Evolutionary conservation across 2,797 vertebrate species (phyloP), one percentile per base, ranked within the genome.

Genomic region (Pogoniulus pusillus): DNA sequence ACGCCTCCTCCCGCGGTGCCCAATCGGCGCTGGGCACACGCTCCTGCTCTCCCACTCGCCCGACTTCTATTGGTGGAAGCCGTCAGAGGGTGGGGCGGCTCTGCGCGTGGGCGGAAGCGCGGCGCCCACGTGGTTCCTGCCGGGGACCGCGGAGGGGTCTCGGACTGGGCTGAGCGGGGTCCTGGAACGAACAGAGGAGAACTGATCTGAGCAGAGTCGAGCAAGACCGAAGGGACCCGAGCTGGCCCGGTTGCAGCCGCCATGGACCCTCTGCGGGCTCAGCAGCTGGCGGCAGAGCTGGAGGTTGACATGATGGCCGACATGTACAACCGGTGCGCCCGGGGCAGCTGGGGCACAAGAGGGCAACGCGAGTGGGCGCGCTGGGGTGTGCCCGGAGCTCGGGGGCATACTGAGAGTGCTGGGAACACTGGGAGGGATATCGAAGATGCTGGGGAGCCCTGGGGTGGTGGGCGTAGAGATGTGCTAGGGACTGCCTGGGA

Each of bases 251-350:
- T 55, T 29, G 32, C 55, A 34, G n/a, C 43, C 70, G 71, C 32
- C 60, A 99, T 99, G 99, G 99, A 99, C 95, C 98, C 98, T 13
- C 94, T 98, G 96, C 98, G 98, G 96, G 99, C 99, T 12, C 99
- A 99, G 96, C 98, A 99, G 95, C 95, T 99, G 94, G 99, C 99
- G 39, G 99, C 99, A 20, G 99, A 99, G 95, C 97, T 99, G 91
- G 99, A 99, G 96, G 99, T 99, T 95, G 99, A 99, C 90, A 99
- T 99, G 99, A 99, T 99, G 99, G 98, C 99, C 16, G 99, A 99
- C 96, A 99, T 99, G 99, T 99, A 99, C 96, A 99, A 99, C 97
- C 98, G 99, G 99, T 99, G 98, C 84, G 93, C 22, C 53, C 34
- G 43, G 14, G 37, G 23, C 0, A 20, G 12, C 35, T 23, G 54